Evolutionary conservation across 2,113 vertebrate species (phyloP), one percentile per base, ranked within the genome.

Genomic region (Myotis brandtii): DNA sequence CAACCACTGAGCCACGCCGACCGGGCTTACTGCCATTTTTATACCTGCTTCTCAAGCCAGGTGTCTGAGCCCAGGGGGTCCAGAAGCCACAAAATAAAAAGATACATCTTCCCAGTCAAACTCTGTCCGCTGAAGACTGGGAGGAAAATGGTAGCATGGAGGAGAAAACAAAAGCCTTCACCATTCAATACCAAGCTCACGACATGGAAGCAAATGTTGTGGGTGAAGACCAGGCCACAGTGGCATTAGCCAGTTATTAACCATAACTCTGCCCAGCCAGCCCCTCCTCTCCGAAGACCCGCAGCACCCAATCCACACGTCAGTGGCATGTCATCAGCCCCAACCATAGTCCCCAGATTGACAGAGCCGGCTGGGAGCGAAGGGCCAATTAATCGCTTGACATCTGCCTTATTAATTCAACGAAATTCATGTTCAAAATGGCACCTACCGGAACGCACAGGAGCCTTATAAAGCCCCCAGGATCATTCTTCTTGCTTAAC

Each of bases 321-420:
- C 93, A 77, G 81, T 13, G 64, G 70, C 86, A 1, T 12, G 32
- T 69, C 82, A 25, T 18, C 72, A 52, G 77, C 34, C 50, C 79
- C 73, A 67, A 82, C 76, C 40, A 25, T 2, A 50, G n/a, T 27
- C 90, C 88, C 81, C 80, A 81, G 92, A 59, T 7, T 66, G 90
- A 46, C 0, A 21, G 48, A 62, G 40, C 88, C 9, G 1, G 59
- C 87, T 64, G 67, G 30, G 56, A 81, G 67, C 93, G 59, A 92
- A 72, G 70, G 20, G 54, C 85, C 96, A 94, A 85, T 95, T 95
- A 96, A 90, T 92, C 40, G 81, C 77, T 46, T 88, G 76, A 56
- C 88, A 88, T 59, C 67, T 69, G 52, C 82, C 89, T 91, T 69
- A 92, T 77, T 91, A 92, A 91, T 40, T 77, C 94, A 27, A 54